These are phyloP conservation scores for Spilogale gracilis DNA, from an alignment of 2,113 vertebrate species.

Conservation along the genomic window DNA sequence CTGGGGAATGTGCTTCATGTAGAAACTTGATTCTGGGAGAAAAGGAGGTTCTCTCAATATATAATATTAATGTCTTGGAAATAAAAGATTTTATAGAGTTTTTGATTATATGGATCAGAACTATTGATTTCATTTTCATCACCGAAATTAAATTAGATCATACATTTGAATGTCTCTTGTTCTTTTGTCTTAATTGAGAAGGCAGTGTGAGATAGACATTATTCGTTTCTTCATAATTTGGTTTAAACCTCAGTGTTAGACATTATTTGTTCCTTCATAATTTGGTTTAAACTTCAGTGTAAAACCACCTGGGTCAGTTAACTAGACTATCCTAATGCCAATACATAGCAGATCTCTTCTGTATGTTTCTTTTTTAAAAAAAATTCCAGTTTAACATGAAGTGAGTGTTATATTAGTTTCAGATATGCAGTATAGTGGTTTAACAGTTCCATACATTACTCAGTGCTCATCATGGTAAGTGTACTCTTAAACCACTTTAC, in stretches of 20 bases:
- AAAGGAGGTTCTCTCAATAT: neutral
- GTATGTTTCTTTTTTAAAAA: neutral
- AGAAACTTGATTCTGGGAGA: neutral
- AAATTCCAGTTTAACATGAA: neutral
- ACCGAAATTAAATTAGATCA: neutral
- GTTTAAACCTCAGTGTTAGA: neutral
- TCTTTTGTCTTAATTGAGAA: neutral
- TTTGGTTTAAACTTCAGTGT: neutral
- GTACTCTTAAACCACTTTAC: neutral
- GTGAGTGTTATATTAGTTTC: neutral
- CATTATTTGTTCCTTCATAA: neutral
- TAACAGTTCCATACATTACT: neutral
- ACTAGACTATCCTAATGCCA: neutral
- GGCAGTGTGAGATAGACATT: neutral
- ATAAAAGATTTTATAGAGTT: neutral
- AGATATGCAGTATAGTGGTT: neutral
- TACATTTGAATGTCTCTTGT: neutral
- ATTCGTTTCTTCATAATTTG: neutral
- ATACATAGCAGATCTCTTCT: neutral
- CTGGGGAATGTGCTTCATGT: neutral
- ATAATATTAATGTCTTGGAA: constrained; percentile 4
- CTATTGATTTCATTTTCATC: neutral
- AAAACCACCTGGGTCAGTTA: neutral
- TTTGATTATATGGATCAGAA: neutral
- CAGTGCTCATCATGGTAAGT: neutral